phyloP scores from a whole-genome alignment of 1,140 invertebrate genomes.

The Magallana ariakensis region DNA sequence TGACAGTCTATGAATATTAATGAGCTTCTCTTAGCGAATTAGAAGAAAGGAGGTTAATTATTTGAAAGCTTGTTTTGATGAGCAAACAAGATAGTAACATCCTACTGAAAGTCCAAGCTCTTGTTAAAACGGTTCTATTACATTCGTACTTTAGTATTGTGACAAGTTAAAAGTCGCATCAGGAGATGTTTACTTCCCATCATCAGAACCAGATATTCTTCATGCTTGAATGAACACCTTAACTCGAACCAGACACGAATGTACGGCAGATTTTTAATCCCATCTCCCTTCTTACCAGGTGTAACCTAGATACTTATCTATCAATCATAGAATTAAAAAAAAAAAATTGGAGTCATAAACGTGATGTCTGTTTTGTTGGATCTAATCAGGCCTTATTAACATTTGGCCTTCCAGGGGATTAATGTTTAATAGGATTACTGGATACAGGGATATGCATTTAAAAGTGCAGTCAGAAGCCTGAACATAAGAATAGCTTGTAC shows the following conservation, averaged over 20 bases:
- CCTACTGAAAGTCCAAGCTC: too few species aligned
- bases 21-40: too few species aligned
- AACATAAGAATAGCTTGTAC: neutral
- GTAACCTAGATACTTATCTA: constrained; percentile 24
- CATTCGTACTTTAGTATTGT: neutral
- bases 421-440: neutral
- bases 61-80: too few species aligned
- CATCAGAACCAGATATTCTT: constrained; percentile 13
- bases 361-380: constrained; percentile 19
- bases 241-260: neutral
- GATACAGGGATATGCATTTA: neutral
- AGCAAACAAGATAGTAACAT: too few species aligned
- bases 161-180: neutral
- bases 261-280: constrained; percentile 12
- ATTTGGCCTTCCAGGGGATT: neutral
- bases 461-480: neutral
- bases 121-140: too few species aligned
- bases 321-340: constrained; percentile 10
- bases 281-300: neutral
- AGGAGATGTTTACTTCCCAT: neutral
- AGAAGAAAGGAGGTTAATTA: too few species aligned
- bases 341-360: constrained; percentile 14
- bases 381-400: neutral
- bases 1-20: too few species aligned
- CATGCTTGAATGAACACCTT: neutral